Evolutionary conservation across 2,797 vertebrate species (phyloP), one percentile per base, ranked within the genome.

Genomic region (Lerista edwardsae): DNA sequence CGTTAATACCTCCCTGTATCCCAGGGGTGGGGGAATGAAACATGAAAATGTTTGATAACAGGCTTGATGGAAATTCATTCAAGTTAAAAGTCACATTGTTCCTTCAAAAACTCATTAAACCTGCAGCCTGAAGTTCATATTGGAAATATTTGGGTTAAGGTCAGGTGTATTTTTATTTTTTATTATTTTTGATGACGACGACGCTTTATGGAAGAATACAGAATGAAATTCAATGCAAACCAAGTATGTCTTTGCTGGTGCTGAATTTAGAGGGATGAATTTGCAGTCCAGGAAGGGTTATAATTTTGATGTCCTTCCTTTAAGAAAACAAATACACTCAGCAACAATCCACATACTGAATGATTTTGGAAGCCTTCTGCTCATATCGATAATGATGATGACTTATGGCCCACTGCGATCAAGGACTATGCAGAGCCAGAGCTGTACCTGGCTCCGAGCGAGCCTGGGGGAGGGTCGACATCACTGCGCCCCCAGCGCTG

Each of bases 331-430:
- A 74, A 27, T 27, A 71, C 15, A 69, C 6, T 6, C 41, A 47
- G 6, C 12, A 74, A 29, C 12, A 25, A 72, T 3, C 14, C 7
- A 72, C 3, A 77, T 5, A 44, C 21, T 7, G 62, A 84, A 79
- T 91, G 62, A 61, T 79, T 15, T 72, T 80, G 62, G 85, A 62
- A 88, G 61, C 72, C 87, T 91, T 83, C 44, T 80, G 71, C 61
- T 87, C 72, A 61, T 61, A 7, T n/a, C 14, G n/a, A n/a, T 74
- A n/a, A 31, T 44, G 41, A 34, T 85, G 31, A 77, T 84, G 90
- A 80, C 75, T 75, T 57, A 57, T 6, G 11, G 47, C 47, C 47
- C 47, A 47, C 2, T 47, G 6, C 47, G 7, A 47, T 47, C 41
- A 14, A 51, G 47, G 47, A 51, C 47, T 51, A 51, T 7, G 47